Base-by-base conservation (phyloP, 2,113 vertebrate species). In the Suncus etruscus region DNA sequence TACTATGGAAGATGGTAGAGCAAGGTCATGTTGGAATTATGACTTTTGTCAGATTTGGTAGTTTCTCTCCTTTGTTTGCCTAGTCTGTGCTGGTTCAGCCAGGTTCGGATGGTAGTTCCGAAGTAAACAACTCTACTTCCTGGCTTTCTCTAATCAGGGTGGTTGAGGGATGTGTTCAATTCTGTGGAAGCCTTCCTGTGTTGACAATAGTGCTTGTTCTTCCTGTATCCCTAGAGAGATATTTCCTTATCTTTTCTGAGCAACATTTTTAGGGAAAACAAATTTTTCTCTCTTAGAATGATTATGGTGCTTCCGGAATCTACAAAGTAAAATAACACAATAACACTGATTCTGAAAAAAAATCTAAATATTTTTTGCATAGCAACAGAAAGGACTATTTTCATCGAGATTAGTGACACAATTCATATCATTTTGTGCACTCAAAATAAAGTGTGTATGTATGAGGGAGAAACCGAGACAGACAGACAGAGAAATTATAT, bases 161-260 rank as follows among this genome's bases (percentile, higher is more conserved):
- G 96, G 96, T 94, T 96, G 95, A 78, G 95, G 96, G 65, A 84
- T 93, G 96, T 91, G 90, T 82, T 72, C 77, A 86, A 54, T 73
- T 94, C 82, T 82, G 58, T 6, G 7, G 89, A 82, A 93, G 97
- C 93, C 95, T 97, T 98, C 97, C 97, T 97, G 97, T 97, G 97
- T 95, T 96, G 97, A 97, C 95, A 96, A 85, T 94, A 29, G 24
- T 81, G 66, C 97, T 97, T 97, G 97, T 95, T 96, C 93, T 96
- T 96, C 77, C 73, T 72, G n/a, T 85, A 86, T 90, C 95, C 75
- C 93, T 6, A 2, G 95, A 93, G 94, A 93, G 69, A 89, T 68
- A 47, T 50, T 2, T 80, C 85, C 95, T 95, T 96, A 92, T 96
- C 94, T 96, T 91, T 92, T 61, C 93, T 87, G 82, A 90, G 87